A percentile compares a stretch with the other conserved stretches of the same genome.
Evolutionary conservation across 1,140 invertebrate genomes (phyloP).

Genomic region (Dolichoris vasculosae): DNA sequence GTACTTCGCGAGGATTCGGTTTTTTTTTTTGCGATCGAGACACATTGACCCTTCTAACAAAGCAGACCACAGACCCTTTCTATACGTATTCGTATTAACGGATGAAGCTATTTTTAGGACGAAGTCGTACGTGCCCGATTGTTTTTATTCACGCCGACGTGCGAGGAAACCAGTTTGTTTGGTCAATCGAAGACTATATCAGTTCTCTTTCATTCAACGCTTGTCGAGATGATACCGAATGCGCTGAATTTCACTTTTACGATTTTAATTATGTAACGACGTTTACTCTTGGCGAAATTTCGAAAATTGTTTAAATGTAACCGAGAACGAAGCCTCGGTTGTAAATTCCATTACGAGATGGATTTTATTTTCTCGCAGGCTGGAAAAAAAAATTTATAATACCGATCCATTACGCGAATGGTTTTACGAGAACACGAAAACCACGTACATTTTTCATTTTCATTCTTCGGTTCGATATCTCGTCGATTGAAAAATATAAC

Average conservation of each 20-base stretch:
- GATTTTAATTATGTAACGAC: conserved; percentile 34
- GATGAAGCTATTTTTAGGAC: conserved; percentile 35
- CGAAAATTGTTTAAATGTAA: neutral
- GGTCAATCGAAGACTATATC: neutral
- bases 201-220: neutral
- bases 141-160: conserved; percentile 18
- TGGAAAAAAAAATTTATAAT: too few species aligned
- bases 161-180: conserved; percentile 34
- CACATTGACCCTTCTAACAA: conserved; percentile 29
- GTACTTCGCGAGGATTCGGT: conserved; percentile 49
- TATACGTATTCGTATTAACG: neutral
- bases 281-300: neutral
- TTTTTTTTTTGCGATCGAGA: conserved; percentile 47
- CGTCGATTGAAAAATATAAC: neutral
- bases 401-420: neutral
- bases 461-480: neutral
- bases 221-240: neutral
- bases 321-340: neutral
- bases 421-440: neutral
- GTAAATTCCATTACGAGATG: too few species aligned
- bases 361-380: too few species aligned
- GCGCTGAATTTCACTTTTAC: neutral
- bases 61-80: neutral
- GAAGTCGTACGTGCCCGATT: neutral
- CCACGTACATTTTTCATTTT: neutral